Evolutionary conservation across 2,888 invertebrate genomes (phyloP).

Genomic region (Ormyrus rosae): DNA sequence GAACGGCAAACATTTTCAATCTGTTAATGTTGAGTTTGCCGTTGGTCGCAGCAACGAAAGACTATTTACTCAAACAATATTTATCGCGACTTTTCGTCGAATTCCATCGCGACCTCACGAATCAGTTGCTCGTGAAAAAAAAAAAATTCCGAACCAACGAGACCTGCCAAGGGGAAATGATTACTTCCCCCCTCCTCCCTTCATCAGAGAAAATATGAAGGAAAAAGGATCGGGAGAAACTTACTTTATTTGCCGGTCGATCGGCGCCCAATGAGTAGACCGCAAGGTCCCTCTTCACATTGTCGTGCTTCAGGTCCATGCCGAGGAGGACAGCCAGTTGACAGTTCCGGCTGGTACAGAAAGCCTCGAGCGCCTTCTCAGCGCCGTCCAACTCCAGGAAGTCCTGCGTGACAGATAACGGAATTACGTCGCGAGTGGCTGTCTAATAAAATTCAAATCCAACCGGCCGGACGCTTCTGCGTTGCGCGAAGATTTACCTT

Average conservation of each 20-base stretch:
- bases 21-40: no score
- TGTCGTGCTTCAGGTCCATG: constrained; percentile 77
- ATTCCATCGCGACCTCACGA: no score
- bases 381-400: constrained; percentile 78
- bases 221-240: constrained; percentile 55
- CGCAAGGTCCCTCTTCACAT: constrained; percentile 80
- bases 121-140: no score
- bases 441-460: constrained; percentile 20
- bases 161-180: background rate
- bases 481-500: no score
- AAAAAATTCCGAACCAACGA: background rate
- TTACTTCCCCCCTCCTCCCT: no score
- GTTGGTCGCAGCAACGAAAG: no score
- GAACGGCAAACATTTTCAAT: no score
- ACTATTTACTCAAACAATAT: no score
- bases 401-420: constrained; percentile 72
- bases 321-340: constrained; percentile 80
- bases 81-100: no score
- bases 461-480: background rate
- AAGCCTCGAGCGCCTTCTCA: constrained; percentile 76
- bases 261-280: constrained; percentile 73
- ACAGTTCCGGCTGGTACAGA: constrained; percentile 75
- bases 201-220: background rate
- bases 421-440: constrained; percentile 24
- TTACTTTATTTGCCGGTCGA: constrained; percentile 67